Percentiles rank a stretch among this genome's conserved stretches.
Evolutionary conservation across 1,140 invertebrate genomes (phyloP).

Genomic region (Cydia fagiglandana): DNA sequence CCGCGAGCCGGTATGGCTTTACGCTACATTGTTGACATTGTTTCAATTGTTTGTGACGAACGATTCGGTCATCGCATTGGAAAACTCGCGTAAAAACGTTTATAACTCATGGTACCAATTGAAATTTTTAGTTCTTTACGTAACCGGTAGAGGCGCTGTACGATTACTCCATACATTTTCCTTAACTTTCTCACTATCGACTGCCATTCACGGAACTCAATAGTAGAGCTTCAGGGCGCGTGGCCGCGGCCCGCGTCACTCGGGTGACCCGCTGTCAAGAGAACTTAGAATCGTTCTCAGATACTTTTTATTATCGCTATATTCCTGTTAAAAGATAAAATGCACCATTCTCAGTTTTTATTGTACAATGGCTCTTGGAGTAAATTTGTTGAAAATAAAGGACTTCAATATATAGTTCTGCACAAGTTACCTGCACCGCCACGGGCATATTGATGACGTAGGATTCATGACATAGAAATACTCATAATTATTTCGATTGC

Average conservation of each 20-base stretch:
- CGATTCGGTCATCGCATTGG: neutral
- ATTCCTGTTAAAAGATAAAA: too few species aligned
- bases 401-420: neutral
- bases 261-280: neutral
- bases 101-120: too few species aligned
- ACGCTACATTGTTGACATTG: conserved; percentile 21
- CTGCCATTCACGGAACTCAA: too few species aligned
- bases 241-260: neutral
- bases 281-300: neutral
- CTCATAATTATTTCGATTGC: too few species aligned
- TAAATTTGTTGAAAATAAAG: neutral
- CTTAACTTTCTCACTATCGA: too few species aligned
- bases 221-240: too few species aligned
- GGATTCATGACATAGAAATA: neutral
- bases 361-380: neutral
- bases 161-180: too few species aligned
- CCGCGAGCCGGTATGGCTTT: conserved; percentile 13
- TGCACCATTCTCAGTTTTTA: too few species aligned
- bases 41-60: conserved; percentile 22
- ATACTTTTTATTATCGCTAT: neutral
- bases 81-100: too few species aligned
- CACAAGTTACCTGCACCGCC: neutral
- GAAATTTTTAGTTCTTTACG: too few species aligned
- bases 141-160: too few species aligned
- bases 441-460: neutral